phyloP scores from a whole-genome alignment of 1,140 invertebrate genomes.

The Pseudomyrmex concolor region DNA sequence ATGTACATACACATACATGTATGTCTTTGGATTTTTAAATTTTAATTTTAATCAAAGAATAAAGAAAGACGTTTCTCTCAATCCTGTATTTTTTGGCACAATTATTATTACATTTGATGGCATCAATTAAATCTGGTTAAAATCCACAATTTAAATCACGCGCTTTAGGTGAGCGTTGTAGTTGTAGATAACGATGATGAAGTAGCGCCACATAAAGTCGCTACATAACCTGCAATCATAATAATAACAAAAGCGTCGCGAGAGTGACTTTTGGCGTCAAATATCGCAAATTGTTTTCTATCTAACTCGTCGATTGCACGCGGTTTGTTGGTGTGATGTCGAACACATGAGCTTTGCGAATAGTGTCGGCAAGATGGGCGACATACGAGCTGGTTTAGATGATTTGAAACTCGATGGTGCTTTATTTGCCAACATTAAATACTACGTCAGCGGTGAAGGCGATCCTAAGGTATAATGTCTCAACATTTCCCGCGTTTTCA shows the following conservation, averaged over 20 bases:
- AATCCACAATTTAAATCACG: no score
- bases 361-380: slow-evolving; percentile 79
- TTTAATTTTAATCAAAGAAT: no score
- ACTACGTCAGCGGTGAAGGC: slow-evolving; percentile 89
- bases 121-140: no score
- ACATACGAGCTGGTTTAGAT: slow-evolving; percentile 83
- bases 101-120: no score
- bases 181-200: background rate
- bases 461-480: slow-evolving; percentile 87
- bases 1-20: no score
- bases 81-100: no score
- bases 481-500: slow-evolving; percentile 64
- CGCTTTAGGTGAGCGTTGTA: no score
- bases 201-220: slow-evolving; percentile 23
- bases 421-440: slow-evolving; percentile 87
- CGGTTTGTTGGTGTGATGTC: slow-evolving; percentile 62
- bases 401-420: slow-evolving; percentile 82
- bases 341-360: slow-evolving; percentile 41
- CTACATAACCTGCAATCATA: slow-evolving; percentile 73
- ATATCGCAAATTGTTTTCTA: slow-evolving; percentile 60
- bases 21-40: no score
- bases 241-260: slow-evolving; percentile 78
- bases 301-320: background rate
- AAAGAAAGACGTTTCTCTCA: no score
- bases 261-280: slow-evolving; percentile 73